phyloP scores from a whole-genome alignment of 1,140 invertebrate species.

The Arctopsyche grandis region DNA sequence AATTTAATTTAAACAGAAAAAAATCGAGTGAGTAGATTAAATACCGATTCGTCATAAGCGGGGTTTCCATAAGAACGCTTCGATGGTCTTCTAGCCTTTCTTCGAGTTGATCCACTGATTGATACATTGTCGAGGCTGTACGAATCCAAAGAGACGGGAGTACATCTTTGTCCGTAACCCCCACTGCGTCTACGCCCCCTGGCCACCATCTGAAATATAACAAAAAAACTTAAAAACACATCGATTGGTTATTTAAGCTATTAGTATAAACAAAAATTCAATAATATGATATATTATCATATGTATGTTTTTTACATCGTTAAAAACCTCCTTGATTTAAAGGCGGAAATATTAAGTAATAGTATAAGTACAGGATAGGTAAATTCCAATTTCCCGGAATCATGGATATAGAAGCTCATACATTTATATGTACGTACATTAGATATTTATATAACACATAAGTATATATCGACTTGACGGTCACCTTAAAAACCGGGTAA shows the following conservation, averaged over 20 bases:
- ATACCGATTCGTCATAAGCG: slow-evolving; percentile 90
- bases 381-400: no score
- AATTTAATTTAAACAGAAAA: no score
- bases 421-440: no score
- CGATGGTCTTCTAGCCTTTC: slow-evolving; percentile 80
- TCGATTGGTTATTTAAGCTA: slow-evolving; percentile 73
- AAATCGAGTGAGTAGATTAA: no score
- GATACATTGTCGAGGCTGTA: slow-evolving; percentile 91
- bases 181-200: slow-evolving; percentile 63
- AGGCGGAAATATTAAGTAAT: no score
- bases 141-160: slow-evolving; percentile 86
- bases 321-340: no score
- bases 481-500: no score
- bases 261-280: slow-evolving; percentile 74
- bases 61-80: slow-evolving; percentile 91
- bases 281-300: slow-evolving; percentile 40
- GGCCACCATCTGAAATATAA: slow-evolving; percentile 47
- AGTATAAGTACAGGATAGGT: no score
- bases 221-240: slow-evolving; percentile 37
- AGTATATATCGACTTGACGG: no score
- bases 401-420: no score
- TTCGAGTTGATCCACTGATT: slow-evolving; percentile 79
- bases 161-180: slow-evolving; percentile 85
- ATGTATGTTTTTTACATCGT: no score
- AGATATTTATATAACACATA: no score